Conservation (phyloP, 2,888 invertebrate genomes). For the Lydus trimaculatus region DNA sequence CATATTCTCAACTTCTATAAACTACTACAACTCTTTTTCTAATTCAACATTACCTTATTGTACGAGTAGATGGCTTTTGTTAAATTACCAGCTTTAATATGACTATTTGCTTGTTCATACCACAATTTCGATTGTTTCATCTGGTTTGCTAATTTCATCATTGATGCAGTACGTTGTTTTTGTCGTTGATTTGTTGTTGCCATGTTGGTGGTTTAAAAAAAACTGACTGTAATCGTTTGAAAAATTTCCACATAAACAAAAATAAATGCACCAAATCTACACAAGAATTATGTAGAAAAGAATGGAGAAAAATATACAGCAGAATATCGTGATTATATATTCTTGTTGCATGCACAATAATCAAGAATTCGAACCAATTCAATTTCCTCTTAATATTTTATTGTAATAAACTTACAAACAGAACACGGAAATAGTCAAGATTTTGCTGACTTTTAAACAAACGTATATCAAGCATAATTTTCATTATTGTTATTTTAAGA, state of each 20-base stretch:
- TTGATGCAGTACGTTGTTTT: slow-evolving; percentile 52
- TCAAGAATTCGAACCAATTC: slow-evolving; percentile 22
- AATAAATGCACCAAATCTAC: too few species aligned
- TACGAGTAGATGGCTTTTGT: slow-evolving; percentile 74
- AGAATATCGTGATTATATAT: slow-evolving; percentile 16
- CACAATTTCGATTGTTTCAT: slow-evolving; percentile 70
- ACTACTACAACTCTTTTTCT: background rate
- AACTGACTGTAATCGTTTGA: background rate
- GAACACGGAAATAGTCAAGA: background rate
- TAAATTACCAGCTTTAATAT: slow-evolving; percentile 78
- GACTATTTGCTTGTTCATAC: slow-evolving; percentile 79
- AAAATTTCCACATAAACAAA: too few species aligned
- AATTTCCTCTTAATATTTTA: slow-evolving; percentile 30
- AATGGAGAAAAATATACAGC: background rate
- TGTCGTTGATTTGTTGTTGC: slow-evolving; percentile 43
- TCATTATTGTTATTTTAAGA: background rate
- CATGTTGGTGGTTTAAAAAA: background rate
- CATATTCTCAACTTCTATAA: background rate
- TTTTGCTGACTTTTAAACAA: background rate
- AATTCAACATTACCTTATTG: slow-evolving; percentile 67
- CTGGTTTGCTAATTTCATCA: slow-evolving; percentile 52
- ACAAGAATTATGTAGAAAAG: too few species aligned
- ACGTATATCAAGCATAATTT: background rate
- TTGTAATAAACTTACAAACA: slow-evolving; percentile 29
- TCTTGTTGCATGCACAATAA: slow-evolving; percentile 21